phyloP scores from a whole-genome alignment of 2,888 invertebrate species.

The Metacarcinus magister region DNA sequence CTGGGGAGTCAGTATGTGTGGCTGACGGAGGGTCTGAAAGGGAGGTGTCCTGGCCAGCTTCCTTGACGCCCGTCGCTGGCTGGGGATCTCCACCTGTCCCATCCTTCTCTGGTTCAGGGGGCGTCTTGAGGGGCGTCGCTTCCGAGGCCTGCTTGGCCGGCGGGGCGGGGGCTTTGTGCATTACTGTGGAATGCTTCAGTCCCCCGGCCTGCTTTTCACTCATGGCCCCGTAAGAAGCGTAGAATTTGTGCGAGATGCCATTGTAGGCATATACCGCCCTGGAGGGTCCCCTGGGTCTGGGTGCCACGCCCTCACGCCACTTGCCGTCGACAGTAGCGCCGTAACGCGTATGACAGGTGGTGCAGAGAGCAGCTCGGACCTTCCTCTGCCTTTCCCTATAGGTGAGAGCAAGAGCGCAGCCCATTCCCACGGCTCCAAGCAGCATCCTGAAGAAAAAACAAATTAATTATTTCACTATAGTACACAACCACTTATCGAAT shows the following conservation, averaged over 20 bases:
- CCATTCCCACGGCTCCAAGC: slow-evolving; percentile 76
- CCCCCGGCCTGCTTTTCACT: slow-evolving; percentile 62
- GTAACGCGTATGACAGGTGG: slow-evolving; percentile 73
- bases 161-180: not conserved
- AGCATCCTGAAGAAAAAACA: slow-evolving; percentile 74
- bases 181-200: not conserved
- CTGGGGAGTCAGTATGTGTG: not conserved
- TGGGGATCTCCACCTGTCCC: not conserved
- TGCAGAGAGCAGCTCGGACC: slow-evolving; percentile 72
- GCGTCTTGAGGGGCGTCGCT: not conserved
- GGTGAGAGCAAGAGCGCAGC: slow-evolving; percentile 73
- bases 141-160: not conserved
- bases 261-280: slow-evolving; percentile 75
- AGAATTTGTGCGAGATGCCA: slow-evolving; percentile 74
- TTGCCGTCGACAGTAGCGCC: slow-evolving; percentile 66
- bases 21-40: not conserved
- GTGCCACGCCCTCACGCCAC: slow-evolving; percentile 47
- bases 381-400: slow-evolving; percentile 78
- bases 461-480: not conserved
- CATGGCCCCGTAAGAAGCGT: slow-evolving; percentile 72
- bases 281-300: slow-evolving; percentile 61
- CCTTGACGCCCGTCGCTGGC: not conserved
- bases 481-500: not conserved
- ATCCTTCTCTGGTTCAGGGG: not conserved
- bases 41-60: not conserved